Evolutionary conservation across 2,888 invertebrate genomes (phyloP).

Genomic region (Balanococcus diminutus): DNA sequence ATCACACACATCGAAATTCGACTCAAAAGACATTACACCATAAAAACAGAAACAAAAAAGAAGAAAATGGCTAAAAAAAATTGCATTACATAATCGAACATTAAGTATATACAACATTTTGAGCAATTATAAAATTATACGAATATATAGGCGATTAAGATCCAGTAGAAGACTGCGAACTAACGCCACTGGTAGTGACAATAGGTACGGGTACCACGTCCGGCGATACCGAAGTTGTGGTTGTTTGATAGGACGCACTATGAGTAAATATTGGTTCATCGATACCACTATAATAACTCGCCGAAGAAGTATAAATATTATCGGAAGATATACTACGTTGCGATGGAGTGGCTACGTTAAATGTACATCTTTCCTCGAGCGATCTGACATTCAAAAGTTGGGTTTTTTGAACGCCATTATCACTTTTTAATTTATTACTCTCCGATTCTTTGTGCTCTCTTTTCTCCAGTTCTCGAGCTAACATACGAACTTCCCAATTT

Average conservation of each 20-base stretch:
- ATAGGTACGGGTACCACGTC: slow-evolving; percentile 54
- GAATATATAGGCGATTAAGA: background rate
- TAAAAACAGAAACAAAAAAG: background rate
- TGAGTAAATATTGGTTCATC: background rate
- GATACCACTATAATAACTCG: background rate
- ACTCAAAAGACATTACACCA: background rate
- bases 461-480: slow-evolving; percentile 71
- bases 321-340: slow-evolving; percentile 46
- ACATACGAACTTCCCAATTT: slow-evolving; percentile 80
- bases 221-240: slow-evolving; percentile 50
- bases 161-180: slow-evolving; percentile 45
- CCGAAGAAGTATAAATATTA: slow-evolving; percentile 30
- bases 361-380: slow-evolving; percentile 46
- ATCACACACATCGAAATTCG: slow-evolving; percentile 13
- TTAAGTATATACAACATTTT: slow-evolving; percentile 29
- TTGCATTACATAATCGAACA: background rate
- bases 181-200: slow-evolving; percentile 46
- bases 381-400: slow-evolving; percentile 44
- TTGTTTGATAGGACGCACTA: background rate
- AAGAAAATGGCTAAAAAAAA: background rate
- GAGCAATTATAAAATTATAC: slow-evolving; percentile 5
- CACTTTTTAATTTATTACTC: background rate
- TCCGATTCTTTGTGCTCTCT: slow-evolving; percentile 55
- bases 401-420: background rate
- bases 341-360: background rate